phyloP scores from a whole-genome alignment of 2,797 vertebrate species.

The Cygnus olor region DNA sequence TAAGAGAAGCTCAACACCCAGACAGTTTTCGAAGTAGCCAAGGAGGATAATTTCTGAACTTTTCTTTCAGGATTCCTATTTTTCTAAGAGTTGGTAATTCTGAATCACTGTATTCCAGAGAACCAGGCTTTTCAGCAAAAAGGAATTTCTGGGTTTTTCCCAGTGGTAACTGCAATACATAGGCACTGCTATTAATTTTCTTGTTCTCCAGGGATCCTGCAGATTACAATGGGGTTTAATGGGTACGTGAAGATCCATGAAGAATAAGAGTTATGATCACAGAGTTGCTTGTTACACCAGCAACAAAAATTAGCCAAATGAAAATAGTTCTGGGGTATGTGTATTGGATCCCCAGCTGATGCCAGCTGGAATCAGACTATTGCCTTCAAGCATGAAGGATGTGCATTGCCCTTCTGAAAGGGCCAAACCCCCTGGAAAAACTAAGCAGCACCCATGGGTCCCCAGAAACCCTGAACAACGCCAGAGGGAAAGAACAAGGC shows the following conservation, averaged over 20 bases:
- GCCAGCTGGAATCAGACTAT: background rate
- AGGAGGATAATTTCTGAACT: background rate
- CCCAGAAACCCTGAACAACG: background rate
- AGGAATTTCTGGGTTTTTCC: background rate
- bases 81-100: background rate
- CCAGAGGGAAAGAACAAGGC: background rate
- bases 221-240: constrained; percentile 15
- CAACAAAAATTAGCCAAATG: background rate
- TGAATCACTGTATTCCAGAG: background rate
- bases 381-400: background rate
- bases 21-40: background rate
- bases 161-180: background rate
- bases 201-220: background rate
- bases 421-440: background rate
- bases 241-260: background rate
- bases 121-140: background rate
- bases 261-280: background rate
- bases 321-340: background rate
- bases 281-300: background rate
- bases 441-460: background rate
- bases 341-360: background rate
- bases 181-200: constrained; percentile 26
- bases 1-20: background rate
- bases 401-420: background rate
- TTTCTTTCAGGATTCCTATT: background rate